Base-by-base conservation (phyloP, 1,140 invertebrate genomes). In the Riptortus pedestris region DNA sequence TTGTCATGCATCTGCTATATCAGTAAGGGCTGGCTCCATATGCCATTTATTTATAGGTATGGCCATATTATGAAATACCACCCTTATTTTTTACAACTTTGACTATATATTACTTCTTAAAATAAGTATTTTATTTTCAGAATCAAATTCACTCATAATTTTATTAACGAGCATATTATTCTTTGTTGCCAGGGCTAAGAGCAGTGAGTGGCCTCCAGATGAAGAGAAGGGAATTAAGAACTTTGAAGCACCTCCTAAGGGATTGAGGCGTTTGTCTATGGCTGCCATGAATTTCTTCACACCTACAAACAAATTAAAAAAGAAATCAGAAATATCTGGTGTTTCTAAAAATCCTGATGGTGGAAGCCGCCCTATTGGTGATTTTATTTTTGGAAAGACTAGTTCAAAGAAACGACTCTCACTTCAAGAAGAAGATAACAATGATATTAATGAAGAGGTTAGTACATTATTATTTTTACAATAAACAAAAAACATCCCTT, bases 241-340 rank as follows among this genome's bases (percentile, higher is more conserved):
- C 16, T 55, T 55, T 3, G 51, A 55, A 22, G 65, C 11, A 60
- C 58, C 47, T 60, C 60, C 16, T 48, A 33, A 20, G 22, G 59
- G 67, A 28, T 22, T 71, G 5, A 65, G 70, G 1, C 61, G 70
- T 4, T 68, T 71, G 67, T 71, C 70, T 0, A 65, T 67, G 29
- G 70, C 70, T 1, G 70, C 70, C 9, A 62, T 69, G 18, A 69
- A 71, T 22, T 70, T 71, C 20, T 63, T 71, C 26, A 61, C 63
- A 0, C 27, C 29, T 18, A 59, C 63, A 27, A 63, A 60, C 31
- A 58, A 62, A 18, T 14, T 29, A 22, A 45, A 62, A 24, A 62
- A 62, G 20, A 59, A 67, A 24, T 14, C 18, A 14, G 18, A 38
- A 59, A 18, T 26, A 27, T 26, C 29, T 2, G 59, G 57, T 24